Evolutionary conservation across 1,140 invertebrate species (phyloP).

Genomic region (Carposina sasakii): DNA sequence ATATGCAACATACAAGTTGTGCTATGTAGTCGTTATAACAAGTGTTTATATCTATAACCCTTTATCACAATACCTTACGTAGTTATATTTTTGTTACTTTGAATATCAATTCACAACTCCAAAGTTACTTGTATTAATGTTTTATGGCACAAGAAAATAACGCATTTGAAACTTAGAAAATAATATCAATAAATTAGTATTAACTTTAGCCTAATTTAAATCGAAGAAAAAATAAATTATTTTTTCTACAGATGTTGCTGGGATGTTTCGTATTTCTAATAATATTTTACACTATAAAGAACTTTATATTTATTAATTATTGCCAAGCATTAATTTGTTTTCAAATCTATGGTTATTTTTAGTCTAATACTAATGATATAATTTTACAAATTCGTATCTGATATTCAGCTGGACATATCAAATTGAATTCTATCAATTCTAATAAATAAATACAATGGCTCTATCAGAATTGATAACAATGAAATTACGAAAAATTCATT

Average conservation of each 20-base stretch:
- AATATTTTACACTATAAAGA: conserved; percentile 45
- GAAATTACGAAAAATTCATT: conserved; percentile 17
- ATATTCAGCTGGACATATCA: conserved; percentile 62
- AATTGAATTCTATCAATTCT: conserved; percentile 61
- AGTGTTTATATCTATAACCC: conserved; percentile 60
- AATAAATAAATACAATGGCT: conserved; percentile 49
- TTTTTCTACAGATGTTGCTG: too few species aligned
- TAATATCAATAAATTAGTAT: conserved; percentile 14
- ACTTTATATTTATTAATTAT: conserved; percentile 62
- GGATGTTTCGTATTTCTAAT: too few species aligned
- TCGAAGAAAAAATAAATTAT: neutral
- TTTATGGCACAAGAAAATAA: conserved; percentile 60
- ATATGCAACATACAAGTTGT: conserved; percentile 66
- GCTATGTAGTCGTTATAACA: conserved; percentile 58
- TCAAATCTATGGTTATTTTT: conserved; percentile 35
- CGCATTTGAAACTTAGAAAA: conserved; percentile 27
- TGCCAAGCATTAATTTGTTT: conserved; percentile 64
- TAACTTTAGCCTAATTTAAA: neutral
- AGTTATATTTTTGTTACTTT: conserved; percentile 58
- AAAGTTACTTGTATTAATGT: conserved; percentile 45
- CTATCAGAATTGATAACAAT: conserved; percentile 36
- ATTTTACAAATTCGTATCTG: conserved; percentile 64
- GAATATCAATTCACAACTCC: conserved; percentile 62
- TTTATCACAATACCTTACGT: conserved; percentile 71
- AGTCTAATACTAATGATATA: conserved; percentile 65